Conservation (phyloP, 35 echinoderm and acorn worm genomes). For the Ophioderma brevispina region DNA sequence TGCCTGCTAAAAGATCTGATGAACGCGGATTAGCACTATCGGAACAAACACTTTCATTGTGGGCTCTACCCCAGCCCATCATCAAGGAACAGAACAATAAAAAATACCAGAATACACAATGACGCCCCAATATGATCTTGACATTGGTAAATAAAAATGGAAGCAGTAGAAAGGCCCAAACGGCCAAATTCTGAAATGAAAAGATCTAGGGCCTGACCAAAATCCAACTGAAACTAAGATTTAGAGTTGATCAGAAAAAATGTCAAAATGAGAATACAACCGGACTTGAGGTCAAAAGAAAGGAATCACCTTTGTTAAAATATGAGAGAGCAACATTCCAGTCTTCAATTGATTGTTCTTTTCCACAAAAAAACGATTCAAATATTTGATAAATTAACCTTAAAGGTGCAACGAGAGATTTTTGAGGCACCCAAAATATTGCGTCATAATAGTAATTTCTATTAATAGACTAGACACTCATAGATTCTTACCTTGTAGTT, state of each 20-base stretch:
- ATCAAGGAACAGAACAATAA: constrained; percentile 45
- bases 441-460: no score
- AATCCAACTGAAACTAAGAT: constrained; percentile 35
- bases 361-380: no score
- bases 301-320: background rate
- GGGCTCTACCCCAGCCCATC: constrained; percentile 11
- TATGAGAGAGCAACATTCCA: background rate
- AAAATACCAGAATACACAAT: constrained; percentile 25
- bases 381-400: no score
- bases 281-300: background rate
- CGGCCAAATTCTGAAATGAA: constrained; percentile 22
- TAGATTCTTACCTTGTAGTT: no score
- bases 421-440: no score
- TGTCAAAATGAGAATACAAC: background rate
- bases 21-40: background rate
- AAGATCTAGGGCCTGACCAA: constrained; percentile 5
- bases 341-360: no score
- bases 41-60: background rate
- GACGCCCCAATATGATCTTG: background rate
- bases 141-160: constrained; percentile 25
- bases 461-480: no score
- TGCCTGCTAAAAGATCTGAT: constrained; percentile 3
- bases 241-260: background rate
- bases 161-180: constrained; percentile 37
- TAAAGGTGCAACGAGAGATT: no score